A percentile compares a stretch with the other conserved stretches of the same genome.
Evolutionary conservation across 2,113 vertebrate genomes (phyloP).

Genomic region (Pithys albifrons): DNA sequence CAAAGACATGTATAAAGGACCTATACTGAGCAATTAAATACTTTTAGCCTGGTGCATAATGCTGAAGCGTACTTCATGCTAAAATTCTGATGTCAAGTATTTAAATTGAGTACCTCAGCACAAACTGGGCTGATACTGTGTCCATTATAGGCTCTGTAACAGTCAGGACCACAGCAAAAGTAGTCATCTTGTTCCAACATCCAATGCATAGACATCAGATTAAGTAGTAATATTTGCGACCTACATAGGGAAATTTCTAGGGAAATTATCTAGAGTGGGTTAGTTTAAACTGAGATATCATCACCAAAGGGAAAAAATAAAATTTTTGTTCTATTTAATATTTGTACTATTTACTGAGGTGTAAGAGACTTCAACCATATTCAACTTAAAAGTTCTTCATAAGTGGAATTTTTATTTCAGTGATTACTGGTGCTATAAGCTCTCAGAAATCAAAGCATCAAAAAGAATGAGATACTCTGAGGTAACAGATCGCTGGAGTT

Average conservation of each 20-base stretch:
- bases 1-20: background rate
- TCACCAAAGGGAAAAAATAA: background rate
- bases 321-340: background rate
- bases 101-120: background rate
- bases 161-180: background rate
- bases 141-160: background rate
- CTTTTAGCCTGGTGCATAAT: background rate
- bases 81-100: background rate
- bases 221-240: background rate
- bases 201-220: background rate
- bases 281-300: background rate
- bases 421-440: background rate
- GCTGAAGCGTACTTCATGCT: background rate
- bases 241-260: background rate
- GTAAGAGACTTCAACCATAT: background rate
- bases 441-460: background rate
- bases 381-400: background rate
- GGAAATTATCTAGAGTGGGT: background rate
- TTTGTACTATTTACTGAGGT: background rate
- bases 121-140: background rate
- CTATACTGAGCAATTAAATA: background rate
- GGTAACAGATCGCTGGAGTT: background rate
- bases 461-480: accelerated
- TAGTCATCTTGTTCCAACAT: background rate
- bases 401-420: background rate